These are phyloP conservation scores for Epizoanthus rinbou DNA, from an alignment of 92 coral and sea anemone species.

Conservation along the genomic window DNA sequence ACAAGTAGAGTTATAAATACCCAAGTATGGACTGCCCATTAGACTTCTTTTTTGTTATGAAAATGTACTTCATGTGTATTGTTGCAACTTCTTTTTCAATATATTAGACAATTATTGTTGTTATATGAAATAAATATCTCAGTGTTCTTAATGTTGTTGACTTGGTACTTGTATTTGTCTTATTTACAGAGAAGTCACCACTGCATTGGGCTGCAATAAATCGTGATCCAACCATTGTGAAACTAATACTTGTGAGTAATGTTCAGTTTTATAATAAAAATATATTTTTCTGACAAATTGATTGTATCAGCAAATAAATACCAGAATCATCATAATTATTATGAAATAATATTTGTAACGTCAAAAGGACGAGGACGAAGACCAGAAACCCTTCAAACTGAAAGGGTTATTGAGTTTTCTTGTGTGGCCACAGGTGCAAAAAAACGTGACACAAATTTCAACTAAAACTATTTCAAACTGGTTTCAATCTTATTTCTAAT, in stretches of 20 bases:
- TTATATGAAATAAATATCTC: too few relatives aligned
- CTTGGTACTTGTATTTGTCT: background rate
- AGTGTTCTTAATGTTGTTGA: too few relatives aligned
- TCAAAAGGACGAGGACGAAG: too few relatives aligned
- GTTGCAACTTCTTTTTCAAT: too few relatives aligned
- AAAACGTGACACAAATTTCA: too few relatives aligned
- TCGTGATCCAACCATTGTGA: conserved; percentile 65
- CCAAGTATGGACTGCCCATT: background rate
- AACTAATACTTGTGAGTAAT: conserved; percentile 77
- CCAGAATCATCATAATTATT: background rate
- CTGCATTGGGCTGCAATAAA: conserved; percentile 92
- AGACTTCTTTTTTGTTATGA: background rate
- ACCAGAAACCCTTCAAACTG: too few relatives aligned
- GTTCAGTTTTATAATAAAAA: background rate
- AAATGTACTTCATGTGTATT: background rate
- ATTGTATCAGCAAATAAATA: background rate
- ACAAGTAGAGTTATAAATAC: too few relatives aligned
- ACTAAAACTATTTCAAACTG: too few relatives aligned
- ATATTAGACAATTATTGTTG: too few relatives aligned
- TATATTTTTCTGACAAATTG: background rate
- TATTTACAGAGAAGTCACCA: conserved; percentile 67
- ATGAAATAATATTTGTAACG: background rate
- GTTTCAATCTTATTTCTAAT: too few relatives aligned
- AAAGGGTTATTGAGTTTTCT: too few relatives aligned
- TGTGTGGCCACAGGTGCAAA: too few relatives aligned